Conservation (phyloP, 2,888 invertebrate genomes). For the Sesamia inferens region DNA sequence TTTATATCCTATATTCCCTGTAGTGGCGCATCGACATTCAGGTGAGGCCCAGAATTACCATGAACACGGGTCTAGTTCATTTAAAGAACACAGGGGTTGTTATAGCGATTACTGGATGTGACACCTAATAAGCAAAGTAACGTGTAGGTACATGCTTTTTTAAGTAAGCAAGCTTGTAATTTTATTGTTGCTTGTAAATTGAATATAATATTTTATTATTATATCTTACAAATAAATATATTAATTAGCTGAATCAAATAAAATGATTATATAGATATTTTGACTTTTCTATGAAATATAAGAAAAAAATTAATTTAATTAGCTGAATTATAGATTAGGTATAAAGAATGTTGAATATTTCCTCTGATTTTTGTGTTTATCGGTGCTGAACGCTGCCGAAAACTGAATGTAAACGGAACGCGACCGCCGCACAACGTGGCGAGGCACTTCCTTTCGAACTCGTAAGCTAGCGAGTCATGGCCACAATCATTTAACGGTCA, state of each 20-base stretch:
- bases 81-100: slow-evolving; percentile 75
- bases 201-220: background rate
- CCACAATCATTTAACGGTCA: no score
- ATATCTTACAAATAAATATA: background rate
- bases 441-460: no score
- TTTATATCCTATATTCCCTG: slow-evolving; percentile 77
- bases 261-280: no score
- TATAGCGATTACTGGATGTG: slow-evolving; percentile 63
- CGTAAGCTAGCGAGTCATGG: no score
- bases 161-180: background rate
- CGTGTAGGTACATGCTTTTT: background rate
- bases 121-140: background rate
- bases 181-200: no score
- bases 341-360: background rate
- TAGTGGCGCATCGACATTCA: slow-evolving; percentile 80
- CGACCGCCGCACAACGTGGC: no score
- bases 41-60: slow-evolving; percentile 84
- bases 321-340: fast-evolving
- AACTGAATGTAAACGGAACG: no score
- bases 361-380: no score
- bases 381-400: no score
- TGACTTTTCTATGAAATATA: no score
- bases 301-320: no score
- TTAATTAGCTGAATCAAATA: background rate
- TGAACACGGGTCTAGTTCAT: slow-evolving; percentile 83